Evolutionary conservation across 2,797 vertebrate genomes (phyloP), one percentile per base, ranked within the genome.

Genomic region (Gouania willdenowi): DNA sequence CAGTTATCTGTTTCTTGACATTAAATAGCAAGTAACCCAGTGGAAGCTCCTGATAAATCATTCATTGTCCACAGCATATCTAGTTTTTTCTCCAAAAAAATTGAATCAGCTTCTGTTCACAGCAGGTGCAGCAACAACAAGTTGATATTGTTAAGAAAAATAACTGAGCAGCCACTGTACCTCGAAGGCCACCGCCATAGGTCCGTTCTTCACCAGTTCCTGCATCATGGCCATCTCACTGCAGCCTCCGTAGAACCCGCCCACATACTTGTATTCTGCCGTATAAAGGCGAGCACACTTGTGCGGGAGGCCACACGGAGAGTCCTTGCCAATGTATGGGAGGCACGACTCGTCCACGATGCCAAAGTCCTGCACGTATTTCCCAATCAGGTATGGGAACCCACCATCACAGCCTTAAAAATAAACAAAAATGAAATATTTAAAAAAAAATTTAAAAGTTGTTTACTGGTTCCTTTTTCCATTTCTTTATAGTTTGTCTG

Each of bases 161-260:
- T 32, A 7, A 6, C 6, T 2, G 2, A 24, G 11, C 7, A 9
- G 27, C 16, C 20, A 8, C 6, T 10, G 5, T 73, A 83, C 93
- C 75, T 98, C 91, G 6, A 99, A 91, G 9, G 93, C 87, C 18
- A 98, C 90, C 0, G 79, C 82, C 82, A 98, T 34, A 0, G 97
- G 97, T 4, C 97, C 96, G 0, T 80, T 82, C 3, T 76, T 68
- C n/a, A 98, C 85, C 49, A 99, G 90, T 24, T 98, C 96, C 0
- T 87, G 49, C 75, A 91, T 94, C 96, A 99, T 98, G 41, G 91
- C 86, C 2, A 56, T 76, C 79, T 98, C 96, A 8, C 91, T 99
- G 86, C 95, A 98, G 26, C 87, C 94, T 0, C 96, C 96, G 2
- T 99, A 99, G 70, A 97, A 98, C 0, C 95, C 96, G 1, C 97